Evolutionary conservation across 2,888 invertebrate genomes (phyloP), one percentile per base, ranked within the genome.

Genomic region (Drosophila seclusa): DNA sequence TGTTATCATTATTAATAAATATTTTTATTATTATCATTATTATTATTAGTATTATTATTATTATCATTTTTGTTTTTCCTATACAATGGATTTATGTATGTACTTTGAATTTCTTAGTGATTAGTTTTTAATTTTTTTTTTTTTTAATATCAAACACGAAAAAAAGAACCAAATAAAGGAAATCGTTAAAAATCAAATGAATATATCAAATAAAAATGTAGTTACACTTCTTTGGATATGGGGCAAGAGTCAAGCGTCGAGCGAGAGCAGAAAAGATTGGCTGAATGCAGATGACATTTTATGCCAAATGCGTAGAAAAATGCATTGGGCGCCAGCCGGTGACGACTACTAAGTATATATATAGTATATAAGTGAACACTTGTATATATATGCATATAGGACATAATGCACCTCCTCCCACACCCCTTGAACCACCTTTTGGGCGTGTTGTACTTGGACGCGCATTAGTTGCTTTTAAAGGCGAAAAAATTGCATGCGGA

Each of bases 261-360:
- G 5, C 8, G 11, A 10, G 36, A 11, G 18, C 45, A n/a, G 31
- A 50, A 31, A 29, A 50, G 31, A 49, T 53, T 27, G 31, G n/a
- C 34, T 31, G 50, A 62, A 29, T 80, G 73, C 67, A 75, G 55
- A 58, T 73, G 80, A 58, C 52, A 60, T 65, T 62, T 48, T 70
- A 73, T 82, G 83, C 83, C 84, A 84, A 84, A 71, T 84, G 84
- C 85, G 89, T 82, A 85, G 71, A 82, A 83, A 45, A 72, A 70
- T 81, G 89, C 84, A 82, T 84, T 83, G 60, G 66, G 58, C 68
- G 74, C 75, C 50, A 62, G 48, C 21, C 40, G 24, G 8, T 27
- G 16, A 45, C 18, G 16, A 45, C 18, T 48, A 27, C n/a, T 5
- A 11, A 6, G 18, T 36, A 36, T 5, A 36, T 16, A 16, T 10